A percentile compares a stretch with the other conserved stretches of the same genome.
phyloP scores from a whole-genome alignment of 2,888 invertebrate genomes.

The Candidula unifasciata region DNA sequence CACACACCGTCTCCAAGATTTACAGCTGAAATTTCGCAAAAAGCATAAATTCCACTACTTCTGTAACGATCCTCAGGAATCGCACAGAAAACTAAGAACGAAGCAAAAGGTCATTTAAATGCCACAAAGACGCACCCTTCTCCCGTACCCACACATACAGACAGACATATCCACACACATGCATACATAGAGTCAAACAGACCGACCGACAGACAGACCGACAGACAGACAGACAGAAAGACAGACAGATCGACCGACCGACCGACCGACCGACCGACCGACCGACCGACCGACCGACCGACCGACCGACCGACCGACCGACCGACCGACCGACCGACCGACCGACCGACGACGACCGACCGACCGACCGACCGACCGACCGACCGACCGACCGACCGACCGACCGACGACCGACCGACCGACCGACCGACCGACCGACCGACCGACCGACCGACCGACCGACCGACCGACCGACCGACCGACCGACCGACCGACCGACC shows the following conservation, averaged over 20 bases:
- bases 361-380: neutral
- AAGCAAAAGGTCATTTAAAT: too few relatives aligned
- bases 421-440: neutral
- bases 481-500: neutral
- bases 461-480: neutral
- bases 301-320: conserved; percentile 11
- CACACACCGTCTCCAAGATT: too few relatives aligned
- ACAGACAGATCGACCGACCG: neutral
- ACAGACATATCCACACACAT: too few relatives aligned
- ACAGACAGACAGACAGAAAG: neutral
- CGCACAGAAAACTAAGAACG: too few relatives aligned
- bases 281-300: neutral
- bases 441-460: neutral
- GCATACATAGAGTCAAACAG: neutral
- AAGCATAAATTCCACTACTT: too few relatives aligned
- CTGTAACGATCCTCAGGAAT: too few relatives aligned
- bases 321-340: neutral
- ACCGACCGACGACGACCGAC: too few relatives aligned
- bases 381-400: neutral
- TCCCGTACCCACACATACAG: too few relatives aligned
- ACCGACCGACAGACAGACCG: neutral
- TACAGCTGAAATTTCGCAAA: too few relatives aligned
- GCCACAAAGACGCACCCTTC: too few relatives aligned
- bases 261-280: neutral
- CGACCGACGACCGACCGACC: neutral